A percentile compares a stretch with the other conserved stretches of the same genome.
Conservation (phyloP, 2,888 invertebrate species). For the Papilio gigon region DNA sequence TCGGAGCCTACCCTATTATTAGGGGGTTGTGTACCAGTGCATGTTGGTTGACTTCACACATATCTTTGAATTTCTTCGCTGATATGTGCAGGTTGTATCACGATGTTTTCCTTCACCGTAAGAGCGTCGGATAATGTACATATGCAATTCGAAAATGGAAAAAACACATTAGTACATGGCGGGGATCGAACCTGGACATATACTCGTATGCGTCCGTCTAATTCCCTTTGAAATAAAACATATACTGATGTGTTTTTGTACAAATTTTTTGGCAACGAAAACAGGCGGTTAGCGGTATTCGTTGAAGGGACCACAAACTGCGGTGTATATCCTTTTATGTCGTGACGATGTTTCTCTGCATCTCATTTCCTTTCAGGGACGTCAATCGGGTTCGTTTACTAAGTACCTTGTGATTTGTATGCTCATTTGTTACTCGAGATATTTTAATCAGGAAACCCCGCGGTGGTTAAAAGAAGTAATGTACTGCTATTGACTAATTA, state of each 20-base stretch:
- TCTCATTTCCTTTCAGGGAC: conserved; percentile 9
- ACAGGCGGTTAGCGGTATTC: background rate
- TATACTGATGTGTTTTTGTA: background rate
- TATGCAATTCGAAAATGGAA: no score
- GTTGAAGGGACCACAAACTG: background rate
- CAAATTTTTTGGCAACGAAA: background rate
- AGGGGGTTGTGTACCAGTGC: no score
- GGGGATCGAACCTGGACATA: no score
- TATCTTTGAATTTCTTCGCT: no score
- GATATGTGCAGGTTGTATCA: no score
- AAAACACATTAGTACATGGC: no score
- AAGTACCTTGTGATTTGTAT: conserved; percentile 8
- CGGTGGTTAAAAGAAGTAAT: background rate
- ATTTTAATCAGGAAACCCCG: conserved; percentile 1
- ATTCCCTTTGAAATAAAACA: background rate
- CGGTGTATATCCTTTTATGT: background rate
- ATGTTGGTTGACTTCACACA: no score
- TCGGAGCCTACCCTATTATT: no score
- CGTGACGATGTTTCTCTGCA: background rate
- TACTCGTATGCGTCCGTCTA: no score
- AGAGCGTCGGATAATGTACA: no score
- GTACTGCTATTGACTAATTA: background rate
- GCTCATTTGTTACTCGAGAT: conserved; percentile 5
- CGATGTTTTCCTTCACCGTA: no score
- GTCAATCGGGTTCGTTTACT: background rate